phyloP scores from a whole-genome alignment of 2,113 vertebrate genomes.

The Trichomycterus rosablanca region DNA sequence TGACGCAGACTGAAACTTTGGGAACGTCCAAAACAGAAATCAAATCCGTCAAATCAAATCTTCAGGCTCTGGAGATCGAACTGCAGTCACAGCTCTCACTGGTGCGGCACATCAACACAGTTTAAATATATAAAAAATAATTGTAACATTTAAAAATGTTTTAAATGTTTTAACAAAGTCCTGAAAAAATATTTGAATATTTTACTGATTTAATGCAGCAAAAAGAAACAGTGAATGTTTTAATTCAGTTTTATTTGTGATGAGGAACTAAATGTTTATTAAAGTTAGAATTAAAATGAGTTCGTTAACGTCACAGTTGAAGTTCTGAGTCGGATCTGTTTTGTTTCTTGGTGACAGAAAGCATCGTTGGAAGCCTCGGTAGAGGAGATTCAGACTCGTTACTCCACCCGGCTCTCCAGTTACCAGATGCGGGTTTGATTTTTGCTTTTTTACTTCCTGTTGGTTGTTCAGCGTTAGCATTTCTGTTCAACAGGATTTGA shows the following conservation, averaged over 20 bases:
- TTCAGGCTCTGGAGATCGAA: conserved; percentile 71
- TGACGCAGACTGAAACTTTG: conserved; percentile 58
- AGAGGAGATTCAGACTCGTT: conserved; percentile 66
- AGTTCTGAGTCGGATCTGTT: too few relatives aligned
- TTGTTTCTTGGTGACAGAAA: conserved; percentile 57
- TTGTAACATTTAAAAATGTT: too few relatives aligned
- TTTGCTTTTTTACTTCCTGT: not conserved
- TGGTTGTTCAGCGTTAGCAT: not conserved
- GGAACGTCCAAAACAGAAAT: conserved; percentile 66
- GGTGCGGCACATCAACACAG: conserved; percentile 61
- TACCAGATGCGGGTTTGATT: conserved; percentile 64
- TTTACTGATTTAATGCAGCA: too few relatives aligned
- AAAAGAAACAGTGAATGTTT: too few relatives aligned
- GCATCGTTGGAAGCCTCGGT: conserved; percentile 67
- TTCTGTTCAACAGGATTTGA: not conserved
- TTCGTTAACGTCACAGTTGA: too few relatives aligned
- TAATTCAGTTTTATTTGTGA: too few relatives aligned
- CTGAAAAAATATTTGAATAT: too few relatives aligned
- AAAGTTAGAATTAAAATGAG: too few relatives aligned
- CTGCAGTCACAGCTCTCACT: conserved; percentile 69
- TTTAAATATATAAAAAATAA: too few relatives aligned
- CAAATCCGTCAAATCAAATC: conserved; percentile 59
- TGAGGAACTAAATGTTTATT: too few relatives aligned
- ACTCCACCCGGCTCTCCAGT: conserved; percentile 59
- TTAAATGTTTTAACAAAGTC: too few relatives aligned